Evolutionary conservation across 2,797 vertebrate species (phyloP).

Genomic region (Podarcis lilfordi): DNA sequence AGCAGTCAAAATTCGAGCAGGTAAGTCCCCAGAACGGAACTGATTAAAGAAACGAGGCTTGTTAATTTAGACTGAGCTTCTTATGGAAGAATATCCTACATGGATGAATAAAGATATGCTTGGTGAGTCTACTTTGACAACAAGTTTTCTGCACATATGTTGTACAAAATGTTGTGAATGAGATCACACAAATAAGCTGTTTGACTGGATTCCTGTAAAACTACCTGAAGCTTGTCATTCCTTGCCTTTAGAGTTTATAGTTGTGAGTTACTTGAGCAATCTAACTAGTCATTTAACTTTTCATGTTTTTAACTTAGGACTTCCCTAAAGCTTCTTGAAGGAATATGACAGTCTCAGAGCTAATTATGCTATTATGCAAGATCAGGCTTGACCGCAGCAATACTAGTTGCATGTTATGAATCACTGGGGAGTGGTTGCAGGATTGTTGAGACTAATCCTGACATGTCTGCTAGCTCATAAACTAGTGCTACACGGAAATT

Average conservation of each 20-base stretch:
- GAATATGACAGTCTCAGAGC: neutral
- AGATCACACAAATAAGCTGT: neutral
- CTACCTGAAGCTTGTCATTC: neutral
- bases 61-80: neutral
- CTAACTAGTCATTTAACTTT: neutral
- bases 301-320: neutral
- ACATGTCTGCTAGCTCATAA: constrained; percentile 14
- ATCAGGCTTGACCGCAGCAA: constrained; percentile 2
- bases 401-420: constrained; percentile 15
- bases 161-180: neutral
- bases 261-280: constrained; percentile 29
- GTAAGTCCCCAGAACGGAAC: constrained; percentile 65
- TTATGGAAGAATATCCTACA: neutral
- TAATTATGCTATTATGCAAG: neutral
- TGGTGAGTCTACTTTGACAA: neutral
- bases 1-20: constrained; percentile 98
- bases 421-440: neutral
- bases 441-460: neutral
- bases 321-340: neutral
- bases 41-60: neutral
- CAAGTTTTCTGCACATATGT: neutral
- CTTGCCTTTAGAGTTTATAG: neutral
- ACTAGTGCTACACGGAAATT: neutral
- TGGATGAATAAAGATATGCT: neutral
- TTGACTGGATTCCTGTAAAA: neutral